phyloP scores from a whole-genome alignment of 2,113 vertebrate species.

The Stigmatopora argus region DNA sequence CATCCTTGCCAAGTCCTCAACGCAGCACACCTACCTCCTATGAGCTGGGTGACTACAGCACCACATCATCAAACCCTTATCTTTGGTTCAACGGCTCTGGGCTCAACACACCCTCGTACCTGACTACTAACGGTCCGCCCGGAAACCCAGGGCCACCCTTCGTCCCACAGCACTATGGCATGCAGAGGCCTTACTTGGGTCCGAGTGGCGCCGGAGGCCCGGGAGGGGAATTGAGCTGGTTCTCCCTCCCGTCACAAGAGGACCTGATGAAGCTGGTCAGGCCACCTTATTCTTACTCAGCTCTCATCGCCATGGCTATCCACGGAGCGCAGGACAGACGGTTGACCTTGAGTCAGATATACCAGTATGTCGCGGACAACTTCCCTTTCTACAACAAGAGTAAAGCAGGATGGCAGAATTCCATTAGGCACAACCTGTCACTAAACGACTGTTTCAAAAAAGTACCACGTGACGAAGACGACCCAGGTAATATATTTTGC shows the following conservation, averaged over 20 bases:
- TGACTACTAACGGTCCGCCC: conserved; percentile 62
- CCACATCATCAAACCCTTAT: conserved; percentile 83
- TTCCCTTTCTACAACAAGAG: conserved; percentile 99
- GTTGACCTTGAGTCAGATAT: conserved; percentile 95
- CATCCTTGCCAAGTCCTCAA: conserved; percentile 87
- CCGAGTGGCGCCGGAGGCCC: conserved; percentile 73
- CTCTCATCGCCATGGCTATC: conserved; percentile 98
- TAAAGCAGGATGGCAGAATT: conserved; percentile 96
- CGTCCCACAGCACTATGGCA: conserved; percentile 87
- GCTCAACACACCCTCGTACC: conserved; percentile 80
- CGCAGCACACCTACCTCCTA: conserved; percentile 79
- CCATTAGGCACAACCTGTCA: conserved; percentile 89
- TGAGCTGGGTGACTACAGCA: conserved; percentile 80
- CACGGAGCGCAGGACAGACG: conserved; percentile 89
- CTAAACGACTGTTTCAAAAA: conserved; percentile 98
- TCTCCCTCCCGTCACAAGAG: conserved; percentile 92
- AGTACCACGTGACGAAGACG: conserved; percentile 93
- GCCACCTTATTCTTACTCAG: conserved; percentile 96
- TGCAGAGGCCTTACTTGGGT: conserved; percentile 88
- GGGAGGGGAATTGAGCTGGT: conserved; percentile 86
- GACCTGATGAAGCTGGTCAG: conserved; percentile 97
- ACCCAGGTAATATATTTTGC: conserved; percentile 79
- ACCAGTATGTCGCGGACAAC: conserved; percentile 97
- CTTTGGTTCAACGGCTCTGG: conserved; percentile 91
- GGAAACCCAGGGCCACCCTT: conserved; percentile 79